phyloP scores from a whole-genome alignment of 2,888 invertebrate species.

The Amphipyra berbera region DNA sequence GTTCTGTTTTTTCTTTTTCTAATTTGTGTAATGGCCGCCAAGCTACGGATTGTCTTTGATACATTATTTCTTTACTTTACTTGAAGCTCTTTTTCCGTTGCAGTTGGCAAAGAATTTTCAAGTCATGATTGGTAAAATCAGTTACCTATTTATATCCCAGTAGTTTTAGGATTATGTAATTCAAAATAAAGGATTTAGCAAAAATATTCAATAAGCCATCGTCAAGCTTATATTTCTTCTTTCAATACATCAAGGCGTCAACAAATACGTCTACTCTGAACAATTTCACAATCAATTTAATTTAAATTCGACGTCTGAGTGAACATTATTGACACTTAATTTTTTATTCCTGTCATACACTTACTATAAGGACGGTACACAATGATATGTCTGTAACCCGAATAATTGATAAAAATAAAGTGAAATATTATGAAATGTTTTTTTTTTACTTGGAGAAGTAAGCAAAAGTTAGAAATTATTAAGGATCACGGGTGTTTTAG shows the following conservation, averaged over 20 bases:
- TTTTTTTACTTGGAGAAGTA: too few relatives aligned
- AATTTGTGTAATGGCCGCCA: constrained; percentile 83
- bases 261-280: constrained; percentile 23
- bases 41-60: constrained; percentile 69
- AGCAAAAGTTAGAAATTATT: too few relatives aligned
- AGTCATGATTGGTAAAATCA: neutral
- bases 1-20: constrained; percentile 76
- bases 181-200: too few relatives aligned
- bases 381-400: too few relatives aligned
- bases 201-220: neutral
- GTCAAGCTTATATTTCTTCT: neutral
- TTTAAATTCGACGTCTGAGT: constrained; percentile 58
- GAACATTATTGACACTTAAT: constrained; percentile 70
- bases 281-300: constrained; percentile 71
- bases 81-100: neutral
- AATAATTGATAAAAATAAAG: neutral
- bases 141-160: too few relatives aligned
- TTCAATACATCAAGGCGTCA: neutral
- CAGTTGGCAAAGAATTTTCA: neutral
- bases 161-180: too few relatives aligned
- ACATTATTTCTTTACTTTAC: neutral
- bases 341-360: constrained; percentile 75
- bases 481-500: too few relatives aligned
- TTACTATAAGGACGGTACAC: constrained; percentile 35
- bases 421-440: neutral